phyloP scores from a whole-genome alignment of 1,140 invertebrate genomes.

The Calycopis cecrops region DNA sequence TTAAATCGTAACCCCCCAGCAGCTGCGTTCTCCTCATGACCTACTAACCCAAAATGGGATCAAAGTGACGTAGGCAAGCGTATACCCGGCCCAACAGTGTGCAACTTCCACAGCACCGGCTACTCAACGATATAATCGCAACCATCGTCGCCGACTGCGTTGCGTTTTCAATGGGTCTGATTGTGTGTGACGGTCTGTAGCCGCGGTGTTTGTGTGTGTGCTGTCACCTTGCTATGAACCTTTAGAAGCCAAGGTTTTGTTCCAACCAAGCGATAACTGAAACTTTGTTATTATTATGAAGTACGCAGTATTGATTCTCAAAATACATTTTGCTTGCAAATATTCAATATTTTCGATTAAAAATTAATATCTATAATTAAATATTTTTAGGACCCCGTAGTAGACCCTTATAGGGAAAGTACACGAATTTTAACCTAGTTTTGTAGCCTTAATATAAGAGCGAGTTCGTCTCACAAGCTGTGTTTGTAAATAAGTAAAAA shows the following conservation, averaged over 20 bases:
- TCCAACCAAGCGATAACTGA: background rate
- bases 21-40: conserved; percentile 60
- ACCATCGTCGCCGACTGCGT: conserved; percentile 3
- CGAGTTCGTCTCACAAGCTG: no score
- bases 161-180: conserved; percentile 60
- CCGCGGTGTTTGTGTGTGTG: conserved; percentile 29
- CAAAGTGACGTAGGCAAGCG: conserved; percentile 57
- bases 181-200: conserved; percentile 31
- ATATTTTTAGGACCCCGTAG: no score
- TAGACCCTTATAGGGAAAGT: no score
- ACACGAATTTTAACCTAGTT: no score
- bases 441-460: no score
- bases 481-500: no score
- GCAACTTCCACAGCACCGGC: background rate
- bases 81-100: conserved; percentile 42
- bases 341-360: no score
- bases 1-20: conserved; percentile 51
- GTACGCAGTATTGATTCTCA: background rate
- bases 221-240: conserved; percentile 20
- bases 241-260: conserved; percentile 19
- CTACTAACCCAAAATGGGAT: conserved; percentile 66
- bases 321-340: no score
- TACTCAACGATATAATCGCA: no score
- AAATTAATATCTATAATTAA: no score
- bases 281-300: conserved; percentile 10